Evolutionary conservation across 2,797 vertebrate genomes (phyloP), one percentile per base, ranked within the genome.

Genomic region (Agapornis canus): DNA sequence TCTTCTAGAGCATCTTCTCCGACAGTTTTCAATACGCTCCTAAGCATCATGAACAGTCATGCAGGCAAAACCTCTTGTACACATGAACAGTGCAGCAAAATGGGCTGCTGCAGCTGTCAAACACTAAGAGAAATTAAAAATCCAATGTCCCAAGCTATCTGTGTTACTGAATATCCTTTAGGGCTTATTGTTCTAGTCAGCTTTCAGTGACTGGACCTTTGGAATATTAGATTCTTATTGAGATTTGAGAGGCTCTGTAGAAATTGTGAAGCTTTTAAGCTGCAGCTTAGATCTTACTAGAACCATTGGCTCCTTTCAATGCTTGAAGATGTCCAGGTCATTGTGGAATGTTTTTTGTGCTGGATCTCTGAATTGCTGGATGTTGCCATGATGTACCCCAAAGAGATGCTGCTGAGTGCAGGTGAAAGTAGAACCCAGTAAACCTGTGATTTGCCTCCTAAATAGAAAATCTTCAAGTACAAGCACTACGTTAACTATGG

Each of bases 11-110:
- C 27, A 56, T 27, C 56, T 82, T 29, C 63, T 90, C 66, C 76
- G 73, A 9, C 3, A 3, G 17, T 63, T 75, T 47, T 72, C 73
- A 43, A 4, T 1, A 18, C 0, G 0, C 4, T 68, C 27, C n/a
- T 5, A n/a, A 12, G 27, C 40, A 48, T 35, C 0, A 5, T 9
- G 11, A 76, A 59, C 37, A 88, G 31, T 43, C 19, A 16, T 8
- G 8, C 39, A 80, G 42, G 54, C 4, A 32, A 61, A 35, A 43
- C 16, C 37, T 64, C 20, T 89, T 49, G 65, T 57, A 54, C 7
- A 27, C 56, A 19, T 2, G n/a, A 80, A 32, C 1, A 1, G 47
- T 37, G 31, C 51, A 89, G 60, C 43, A 35, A 60, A 42, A 18
- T 4, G 11, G 47, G 45, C 63, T 65, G 60, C 78, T 77, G 56